A percentile compares a stretch with the other conserved stretches of the same genome.
Evolutionary conservation across 2,113 vertebrate genomes (phyloP).

Genomic region (Myodes glareolus): DNA sequence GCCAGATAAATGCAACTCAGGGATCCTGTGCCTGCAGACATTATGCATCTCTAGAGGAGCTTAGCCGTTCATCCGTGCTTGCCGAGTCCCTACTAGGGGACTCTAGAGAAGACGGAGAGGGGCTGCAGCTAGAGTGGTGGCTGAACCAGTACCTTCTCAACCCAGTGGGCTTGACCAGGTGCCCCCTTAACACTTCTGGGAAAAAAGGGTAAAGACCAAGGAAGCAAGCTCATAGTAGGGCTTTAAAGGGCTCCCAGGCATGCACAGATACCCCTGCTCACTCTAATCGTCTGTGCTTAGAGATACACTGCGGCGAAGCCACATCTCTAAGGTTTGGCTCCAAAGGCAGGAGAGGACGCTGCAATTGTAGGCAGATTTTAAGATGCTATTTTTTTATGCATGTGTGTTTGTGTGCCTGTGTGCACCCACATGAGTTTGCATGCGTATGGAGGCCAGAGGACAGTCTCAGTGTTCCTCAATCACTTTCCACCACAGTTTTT

Average conservation of each 20-base stretch:
- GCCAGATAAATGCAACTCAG: constrained; percentile 24
- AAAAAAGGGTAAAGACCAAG: not conserved
- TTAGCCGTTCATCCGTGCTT: not conserved
- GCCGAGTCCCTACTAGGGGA: not conserved
- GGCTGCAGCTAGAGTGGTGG: not conserved
- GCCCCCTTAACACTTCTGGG: not conserved
- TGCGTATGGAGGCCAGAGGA: not conserved
- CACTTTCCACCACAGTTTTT: not conserved
- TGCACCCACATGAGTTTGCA: not conserved
- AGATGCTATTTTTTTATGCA: not conserved
- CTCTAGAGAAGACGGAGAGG: not conserved
- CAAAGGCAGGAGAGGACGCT: not conserved
- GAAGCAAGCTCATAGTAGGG: not conserved
- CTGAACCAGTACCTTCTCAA: not conserved
- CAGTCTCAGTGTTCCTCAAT: not conserved
- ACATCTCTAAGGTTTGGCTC: constrained; percentile 24
- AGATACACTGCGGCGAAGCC: constrained; percentile 33
- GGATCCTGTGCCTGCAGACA: not conserved
- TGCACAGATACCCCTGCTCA: not conserved
- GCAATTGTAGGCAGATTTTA: constrained; percentile 28
- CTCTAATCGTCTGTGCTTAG: constrained; percentile 30
- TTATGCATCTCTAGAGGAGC: not conserved
- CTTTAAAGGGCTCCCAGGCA: not conserved
- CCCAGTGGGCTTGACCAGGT: not conserved
- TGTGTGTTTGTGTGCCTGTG: not conserved